Percentiles rank a stretch among this genome's conserved stretches.
phyloP scores from a whole-genome alignment of 23 tunicate species.

The Oikopleura dioica region DNA sequence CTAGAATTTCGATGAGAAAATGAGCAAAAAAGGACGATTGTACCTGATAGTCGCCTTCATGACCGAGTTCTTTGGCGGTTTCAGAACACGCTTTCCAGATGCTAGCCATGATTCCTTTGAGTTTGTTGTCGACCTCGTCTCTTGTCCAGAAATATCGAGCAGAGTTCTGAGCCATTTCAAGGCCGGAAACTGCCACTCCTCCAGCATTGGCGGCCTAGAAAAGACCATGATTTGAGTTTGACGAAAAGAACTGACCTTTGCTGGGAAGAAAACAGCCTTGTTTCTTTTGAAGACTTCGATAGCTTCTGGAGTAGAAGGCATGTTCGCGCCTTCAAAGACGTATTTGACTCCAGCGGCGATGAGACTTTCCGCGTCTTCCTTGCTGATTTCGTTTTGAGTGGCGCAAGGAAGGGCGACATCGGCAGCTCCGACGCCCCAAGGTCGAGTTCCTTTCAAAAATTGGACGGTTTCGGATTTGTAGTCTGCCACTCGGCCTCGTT shows the following conservation, averaged over 20 bases:
- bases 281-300: constrained; percentile 56
- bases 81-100: constrained; percentile 65
- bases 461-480: constrained; percentile 10
- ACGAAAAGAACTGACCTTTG: constrained; percentile 32
- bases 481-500: neutral
- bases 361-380: constrained; percentile 33
- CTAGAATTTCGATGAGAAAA: no score
- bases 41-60: constrained; percentile 79
- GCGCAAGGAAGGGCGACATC: constrained; percentile 90
- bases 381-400: constrained; percentile 75
- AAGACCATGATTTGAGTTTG: neutral
- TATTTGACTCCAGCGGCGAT: constrained; percentile 58
- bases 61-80: constrained; percentile 73
- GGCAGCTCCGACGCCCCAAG: constrained; percentile 43
- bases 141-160: constrained; percentile 74
- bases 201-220: constrained; percentile 98
- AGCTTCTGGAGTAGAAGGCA: constrained; percentile 93
- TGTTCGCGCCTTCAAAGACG: constrained; percentile 94
- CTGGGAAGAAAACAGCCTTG: constrained; percentile 67
- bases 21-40: no score
- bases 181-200: constrained; percentile 91
- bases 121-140: constrained; percentile 70
- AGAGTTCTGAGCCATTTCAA: constrained; percentile 99
- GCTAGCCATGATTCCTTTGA: constrained; percentile 64
- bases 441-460: constrained; percentile 63